phyloP scores from a whole-genome alignment of 2,888 invertebrate genomes.

The Dione vanillae region DNA sequence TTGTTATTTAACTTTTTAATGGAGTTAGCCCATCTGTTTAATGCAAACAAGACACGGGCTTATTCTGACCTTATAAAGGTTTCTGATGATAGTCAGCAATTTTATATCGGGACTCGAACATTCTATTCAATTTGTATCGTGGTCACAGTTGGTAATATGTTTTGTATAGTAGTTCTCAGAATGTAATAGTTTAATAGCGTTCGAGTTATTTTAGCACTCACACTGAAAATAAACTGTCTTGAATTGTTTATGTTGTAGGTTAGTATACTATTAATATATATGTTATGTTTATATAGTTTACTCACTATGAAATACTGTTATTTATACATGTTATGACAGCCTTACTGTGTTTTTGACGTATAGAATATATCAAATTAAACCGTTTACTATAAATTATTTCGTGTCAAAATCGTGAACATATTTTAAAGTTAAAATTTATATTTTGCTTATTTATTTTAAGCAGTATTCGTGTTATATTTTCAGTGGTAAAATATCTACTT shows the following conservation, averaged over 20 bases:
- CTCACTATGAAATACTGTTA: not conserved
- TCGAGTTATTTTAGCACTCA: slow-evolving; percentile 8
- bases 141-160: slow-evolving; percentile 16
- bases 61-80: slow-evolving; percentile 25
- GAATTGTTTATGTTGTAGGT: not conserved
- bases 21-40: slow-evolving; percentile 22
- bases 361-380: not conserved
- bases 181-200: slow-evolving; percentile 18
- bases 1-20: slow-evolving; percentile 26
- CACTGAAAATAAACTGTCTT: slow-evolving; percentile 18
- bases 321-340: not conserved
- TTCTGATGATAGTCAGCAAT: slow-evolving; percentile 34
- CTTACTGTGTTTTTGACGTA: not conserved
- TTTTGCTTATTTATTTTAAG: not conserved
- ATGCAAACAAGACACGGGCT: slow-evolving; percentile 18
- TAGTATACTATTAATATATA: not conserved
- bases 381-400: not conserved
- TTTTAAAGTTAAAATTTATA: not conserved
- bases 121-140: slow-evolving; percentile 26
- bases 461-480: no score
- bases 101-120: slow-evolving; percentile 37
- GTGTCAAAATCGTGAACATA: not conserved
- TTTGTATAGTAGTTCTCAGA: slow-evolving; percentile 15
- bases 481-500: no score
- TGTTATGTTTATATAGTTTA: not conserved